Evolutionary conservation across 1,140 invertebrate genomes (phyloP).

Genomic region (Monochamus saltuarius): DNA sequence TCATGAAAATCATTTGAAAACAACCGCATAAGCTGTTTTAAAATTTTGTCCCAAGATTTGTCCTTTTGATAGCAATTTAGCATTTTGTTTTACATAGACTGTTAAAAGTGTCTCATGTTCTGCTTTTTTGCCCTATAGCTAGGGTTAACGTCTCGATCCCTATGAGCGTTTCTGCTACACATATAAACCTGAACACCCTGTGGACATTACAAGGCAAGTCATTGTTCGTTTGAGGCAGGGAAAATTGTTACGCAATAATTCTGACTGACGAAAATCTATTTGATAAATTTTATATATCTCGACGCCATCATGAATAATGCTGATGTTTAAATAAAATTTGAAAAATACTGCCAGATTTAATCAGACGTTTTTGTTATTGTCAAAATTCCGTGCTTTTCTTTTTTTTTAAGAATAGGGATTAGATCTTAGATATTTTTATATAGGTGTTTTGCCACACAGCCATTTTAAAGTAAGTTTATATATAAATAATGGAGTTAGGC

Average conservation of each 20-base stretch:
- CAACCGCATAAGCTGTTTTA: too few relatives aligned
- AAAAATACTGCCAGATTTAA: too few relatives aligned
- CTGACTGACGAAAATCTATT: slow-evolving; percentile 9
- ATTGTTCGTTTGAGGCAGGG: slow-evolving; percentile 1
- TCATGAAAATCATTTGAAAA: too few relatives aligned
- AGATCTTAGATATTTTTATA: neutral
- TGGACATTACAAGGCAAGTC: slow-evolving; percentile 49
- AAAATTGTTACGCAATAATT: slow-evolving; percentile 12
- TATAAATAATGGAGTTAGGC: neutral
- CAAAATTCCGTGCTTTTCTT: neutral
- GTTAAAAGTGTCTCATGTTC: slow-evolving; percentile 34
- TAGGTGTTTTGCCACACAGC: neutral
- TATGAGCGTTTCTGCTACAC: slow-evolving; percentile 40
- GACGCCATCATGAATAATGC: too few relatives aligned
- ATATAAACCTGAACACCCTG: slow-evolving; percentile 46
- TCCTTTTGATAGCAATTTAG: too few relatives aligned
- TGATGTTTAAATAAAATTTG: too few relatives aligned
- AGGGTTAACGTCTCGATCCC: slow-evolving; percentile 49
- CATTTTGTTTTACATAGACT: neutral
- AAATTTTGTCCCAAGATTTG: too few relatives aligned
- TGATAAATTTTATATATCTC: too few relatives aligned
- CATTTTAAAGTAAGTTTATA: slow-evolving; percentile 1
- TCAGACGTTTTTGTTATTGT: neutral
- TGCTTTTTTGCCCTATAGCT: slow-evolving; percentile 53
- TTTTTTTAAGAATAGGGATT: neutral